Base-by-base conservation (phyloP, 2,113 vertebrate species). In the Stercorarius parasiticus region DNA sequence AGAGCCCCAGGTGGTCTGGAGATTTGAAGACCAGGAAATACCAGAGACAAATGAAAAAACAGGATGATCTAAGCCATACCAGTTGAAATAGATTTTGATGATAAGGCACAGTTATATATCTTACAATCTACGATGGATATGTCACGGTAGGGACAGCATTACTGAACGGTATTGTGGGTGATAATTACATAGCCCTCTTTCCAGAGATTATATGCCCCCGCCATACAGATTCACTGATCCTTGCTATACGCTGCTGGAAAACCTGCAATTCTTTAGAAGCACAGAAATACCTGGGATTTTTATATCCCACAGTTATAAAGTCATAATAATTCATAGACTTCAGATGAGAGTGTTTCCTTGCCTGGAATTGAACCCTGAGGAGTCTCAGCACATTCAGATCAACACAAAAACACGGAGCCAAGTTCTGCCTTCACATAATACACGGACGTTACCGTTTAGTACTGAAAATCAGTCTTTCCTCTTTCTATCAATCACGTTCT, bases 21-120 rank as follows among this genome's bases (percentile, higher is more conserved):
- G 90, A 92, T 94, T 95, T 96, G 96, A 90, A 91, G 82, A 80
- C 79, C 87, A 92, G 93, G 93, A 97, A 97, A 97, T 96, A 93
- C 82, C 90, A 92, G 85, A 89, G 92, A 94, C 92, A 96, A 96
- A 96, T 88, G 93, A 91, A 96, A 97, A 97, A 97, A 90, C 62
- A 85, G 61, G 77, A 85, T 69, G 77, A 92, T 93, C 95, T 93
- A 84, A 95, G 92, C 56, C 72, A 73, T 95, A 92, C 43, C 45
- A 82, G 94, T 79, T 92, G 92, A 92, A 95, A 93, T 36, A 91
- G 95, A 96, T 95, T 96, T 81, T 87, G 86, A 73, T 88, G 88
- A 94, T 96, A 97, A 96, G 81, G 72, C 81, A 95, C n/a, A 56
- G 76, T 74, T 77, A 81, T 86, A 81, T 36, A 86, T 94, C 82